phyloP scores from a whole-genome alignment of 1,140 invertebrate genomes.

The Drosophila pachea region DNA sequence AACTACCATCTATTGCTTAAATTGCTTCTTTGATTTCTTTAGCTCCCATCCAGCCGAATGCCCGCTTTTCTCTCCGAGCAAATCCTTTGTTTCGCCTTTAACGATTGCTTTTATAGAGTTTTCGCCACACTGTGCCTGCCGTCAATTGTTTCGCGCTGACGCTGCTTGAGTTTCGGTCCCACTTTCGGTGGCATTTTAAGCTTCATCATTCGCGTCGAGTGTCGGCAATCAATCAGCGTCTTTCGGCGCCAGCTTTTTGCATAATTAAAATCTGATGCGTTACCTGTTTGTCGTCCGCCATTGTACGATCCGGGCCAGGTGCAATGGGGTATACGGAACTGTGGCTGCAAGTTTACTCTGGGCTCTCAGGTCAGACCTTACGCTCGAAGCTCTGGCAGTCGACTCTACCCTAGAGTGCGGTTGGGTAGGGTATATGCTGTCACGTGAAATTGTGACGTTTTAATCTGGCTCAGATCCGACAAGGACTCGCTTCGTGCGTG shows the following conservation, averaged over 20 bases:
- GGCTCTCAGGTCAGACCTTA: too few relatives aligned
- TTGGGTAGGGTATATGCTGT: too few relatives aligned
- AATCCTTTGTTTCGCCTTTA: background rate
- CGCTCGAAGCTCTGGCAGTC: too few relatives aligned
- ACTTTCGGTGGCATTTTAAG: slow-evolving; percentile 11
- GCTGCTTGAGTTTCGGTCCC: slow-evolving; percentile 7
- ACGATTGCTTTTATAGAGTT: slow-evolving; percentile 1
- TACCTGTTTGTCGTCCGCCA: slow-evolving; percentile 38
- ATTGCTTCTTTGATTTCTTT: too few relatives aligned
- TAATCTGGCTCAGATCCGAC: slow-evolving; percentile 6
- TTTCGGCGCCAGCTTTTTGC: slow-evolving; percentile 58
- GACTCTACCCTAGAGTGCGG: too few relatives aligned
- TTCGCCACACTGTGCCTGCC: background rate
- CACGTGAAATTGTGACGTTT: slow-evolving; percentile 2
- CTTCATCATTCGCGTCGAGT: slow-evolving; percentile 31
- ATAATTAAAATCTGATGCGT: slow-evolving; percentile 75
- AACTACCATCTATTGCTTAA: too few relatives aligned
- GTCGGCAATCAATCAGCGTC: slow-evolving; percentile 67
- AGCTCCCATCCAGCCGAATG: background rate
- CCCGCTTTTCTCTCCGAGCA: background rate
- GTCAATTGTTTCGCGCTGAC: slow-evolving; percentile 20
- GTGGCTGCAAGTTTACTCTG: background rate
- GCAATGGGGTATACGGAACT: background rate
- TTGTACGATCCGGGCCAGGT: background rate
- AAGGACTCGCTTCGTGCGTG: background rate